These are phyloP conservation scores for Drosophila planitibia DNA, from an alignment of 2,888 invertebrate genomes.

Conservation along the genomic window DNA sequence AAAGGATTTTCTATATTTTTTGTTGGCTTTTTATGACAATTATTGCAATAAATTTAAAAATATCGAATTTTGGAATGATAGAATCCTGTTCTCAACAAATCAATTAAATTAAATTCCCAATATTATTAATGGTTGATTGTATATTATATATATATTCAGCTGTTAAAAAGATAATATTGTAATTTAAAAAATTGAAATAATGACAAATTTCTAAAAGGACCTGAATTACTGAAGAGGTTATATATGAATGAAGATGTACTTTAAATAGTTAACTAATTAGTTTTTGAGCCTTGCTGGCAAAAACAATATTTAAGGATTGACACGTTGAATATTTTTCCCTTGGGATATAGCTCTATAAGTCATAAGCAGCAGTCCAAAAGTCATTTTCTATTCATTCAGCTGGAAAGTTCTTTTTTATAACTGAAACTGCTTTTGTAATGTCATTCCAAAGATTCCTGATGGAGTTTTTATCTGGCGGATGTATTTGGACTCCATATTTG, in stretches of 20 bases:
- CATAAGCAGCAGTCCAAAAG: background rate
- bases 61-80: background rate
- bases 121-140: background rate
- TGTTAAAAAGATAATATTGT: background rate
- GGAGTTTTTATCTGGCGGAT: rapidly evolving
- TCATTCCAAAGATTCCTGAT: background rate
- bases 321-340: background rate
- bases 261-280: background rate
- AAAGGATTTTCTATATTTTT: background rate
- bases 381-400: background rate
- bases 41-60: background rate
- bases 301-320: background rate
- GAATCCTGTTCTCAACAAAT: background rate
- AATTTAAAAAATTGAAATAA: rapidly evolving
- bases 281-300: background rate
- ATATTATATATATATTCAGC: background rate
- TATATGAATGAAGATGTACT: rapidly evolving
- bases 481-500: background rate
- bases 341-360: background rate
- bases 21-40: rapidly evolving
- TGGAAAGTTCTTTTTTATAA: background rate
- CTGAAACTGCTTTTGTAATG: background rate
- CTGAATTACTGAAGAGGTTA: background rate
- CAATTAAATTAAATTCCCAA: background rate
- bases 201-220: background rate